Base-by-base conservation (phyloP, 2,797 vertebrate species). In the Parambassis ranga region DNA sequence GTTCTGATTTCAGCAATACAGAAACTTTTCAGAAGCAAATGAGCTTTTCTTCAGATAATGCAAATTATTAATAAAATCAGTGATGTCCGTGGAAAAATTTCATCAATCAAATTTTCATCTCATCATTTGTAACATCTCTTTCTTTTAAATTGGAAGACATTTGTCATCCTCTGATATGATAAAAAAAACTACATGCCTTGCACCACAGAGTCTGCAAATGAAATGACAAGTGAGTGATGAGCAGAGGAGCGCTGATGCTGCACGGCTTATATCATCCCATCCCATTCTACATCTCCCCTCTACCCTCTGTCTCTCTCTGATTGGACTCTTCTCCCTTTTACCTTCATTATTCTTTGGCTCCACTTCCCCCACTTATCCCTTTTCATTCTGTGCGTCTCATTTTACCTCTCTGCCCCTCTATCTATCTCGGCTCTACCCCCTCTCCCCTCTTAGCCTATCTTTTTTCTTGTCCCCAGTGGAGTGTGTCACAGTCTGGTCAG, bases 201-300 rank as follows among this genome's bases (percentile, higher is more conserved):
- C 55, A 65, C 69, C 14, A 35, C 64, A 51, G 68, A 66, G 41
- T 60, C 67, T 30, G 83, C 70, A 84, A 79, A 84, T 79, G 49
- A 86, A 77, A 80, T 81, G 81, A 87, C 73, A 84, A 78, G 81
- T 76, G 85, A 87, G 74, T 71, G 72, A 82, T 61, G 82, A 80
- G 63, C 48, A 50, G 65, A 65, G 67, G 49, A 59, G 61, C 10
- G 72, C 83, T 87, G 88, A 86, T 53, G 81, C 81, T 62, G 82
- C 82, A 62, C 65, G 70, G 35, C 56, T 57, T 35, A 0, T 64
- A 35, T 1, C 39, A 51, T 55, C 44, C 56, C 22, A 10, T 72
- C 68, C 65, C 31, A 62, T 38, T 49, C 32, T 27, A 23, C 57
- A 53, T 55, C 26, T 27, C 50, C 38, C 31, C 28, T 56, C 22